Percentiles rank a stretch among this genome's conserved stretches.
Conservation (phyloP, 2,888 invertebrate species). For the Lasioglossum zephyrum region DNA sequence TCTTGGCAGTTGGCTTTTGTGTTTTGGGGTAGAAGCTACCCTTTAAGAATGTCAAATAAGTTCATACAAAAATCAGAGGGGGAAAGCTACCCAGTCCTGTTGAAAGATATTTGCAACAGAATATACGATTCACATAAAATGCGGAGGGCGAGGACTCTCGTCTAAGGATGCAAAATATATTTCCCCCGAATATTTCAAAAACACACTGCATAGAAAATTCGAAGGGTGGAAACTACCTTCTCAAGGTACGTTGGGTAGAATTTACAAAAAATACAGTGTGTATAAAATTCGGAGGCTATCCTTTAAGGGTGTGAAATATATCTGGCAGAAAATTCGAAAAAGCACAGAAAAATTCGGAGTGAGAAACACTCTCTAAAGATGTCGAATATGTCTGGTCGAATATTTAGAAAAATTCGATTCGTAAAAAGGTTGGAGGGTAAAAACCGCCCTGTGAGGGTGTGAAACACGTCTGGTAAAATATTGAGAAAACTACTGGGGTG, state of each 20-base stretch:
- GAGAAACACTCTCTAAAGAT: neutral
- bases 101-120: neutral
- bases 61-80: neutral
- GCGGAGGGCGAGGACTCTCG: neutral
- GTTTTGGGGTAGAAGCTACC: neutral
- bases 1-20: no score
- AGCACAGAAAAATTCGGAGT: neutral
- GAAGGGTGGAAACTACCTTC: neutral
- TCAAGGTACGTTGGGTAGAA: neutral
- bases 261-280: neutral
- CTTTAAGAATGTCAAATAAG: neutral
- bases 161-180: neutral
- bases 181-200: neutral
- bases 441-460: neutral
- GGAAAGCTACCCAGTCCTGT: neutral
- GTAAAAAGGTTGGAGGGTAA: neutral
- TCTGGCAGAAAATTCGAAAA: neutral
- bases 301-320: neutral
- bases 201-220: neutral
- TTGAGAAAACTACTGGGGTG: neutral
- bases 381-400: neutral
- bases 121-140: neutral
- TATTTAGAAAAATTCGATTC: neutral
- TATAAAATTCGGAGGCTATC: neutral
- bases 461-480: neutral